A percentile compares a stretch with the other conserved stretches of the same genome.
phyloP scores from a whole-genome alignment of 2,888 invertebrate genomes.

The Zootermopsis nevadensis region DNA sequence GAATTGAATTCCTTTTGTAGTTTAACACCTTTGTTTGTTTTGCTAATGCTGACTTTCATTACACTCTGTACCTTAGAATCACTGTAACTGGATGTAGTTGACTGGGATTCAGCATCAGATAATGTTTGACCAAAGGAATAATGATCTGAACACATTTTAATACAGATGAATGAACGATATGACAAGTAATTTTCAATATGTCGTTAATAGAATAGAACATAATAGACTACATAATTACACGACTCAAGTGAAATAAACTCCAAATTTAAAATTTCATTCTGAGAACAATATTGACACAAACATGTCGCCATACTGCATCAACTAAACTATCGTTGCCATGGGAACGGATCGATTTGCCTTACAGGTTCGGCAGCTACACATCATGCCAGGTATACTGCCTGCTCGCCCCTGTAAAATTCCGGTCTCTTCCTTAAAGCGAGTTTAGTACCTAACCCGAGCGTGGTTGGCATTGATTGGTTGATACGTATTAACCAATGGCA shows the following conservation, averaged over 20 bases:
- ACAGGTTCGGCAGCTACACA: conserved; percentile 17
- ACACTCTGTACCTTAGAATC: not conserved
- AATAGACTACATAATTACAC: not conserved
- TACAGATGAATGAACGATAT: too few species aligned
- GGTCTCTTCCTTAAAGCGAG: conserved; percentile 17
- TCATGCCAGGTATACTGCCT: not conserved
- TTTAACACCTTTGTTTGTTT: not conserved
- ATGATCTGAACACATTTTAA: conserved; percentile 12
- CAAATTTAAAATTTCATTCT: too few species aligned
- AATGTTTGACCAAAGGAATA: not conserved
- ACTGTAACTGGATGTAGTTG: conserved; percentile 15
- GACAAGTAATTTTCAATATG: too few species aligned
- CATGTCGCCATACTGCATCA: not conserved
- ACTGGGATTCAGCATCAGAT: not conserved
- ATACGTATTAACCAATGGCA: conserved; percentile 51
- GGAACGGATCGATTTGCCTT: conserved; percentile 6
- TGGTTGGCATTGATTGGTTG: conserved; percentile 55
- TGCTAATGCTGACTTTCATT: conserved; percentile 24
- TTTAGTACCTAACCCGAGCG: conserved; percentile 51
- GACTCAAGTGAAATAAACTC: not conserved
- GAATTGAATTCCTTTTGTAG: not conserved
- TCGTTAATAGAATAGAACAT: too few species aligned
- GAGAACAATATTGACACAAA: not conserved
- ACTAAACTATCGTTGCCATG: conserved; percentile 37
- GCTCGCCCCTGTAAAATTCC: too few species aligned